Conservation (phyloP, 2,113 vertebrate genomes). For the Tretioscincus oriximinensis region DNA sequence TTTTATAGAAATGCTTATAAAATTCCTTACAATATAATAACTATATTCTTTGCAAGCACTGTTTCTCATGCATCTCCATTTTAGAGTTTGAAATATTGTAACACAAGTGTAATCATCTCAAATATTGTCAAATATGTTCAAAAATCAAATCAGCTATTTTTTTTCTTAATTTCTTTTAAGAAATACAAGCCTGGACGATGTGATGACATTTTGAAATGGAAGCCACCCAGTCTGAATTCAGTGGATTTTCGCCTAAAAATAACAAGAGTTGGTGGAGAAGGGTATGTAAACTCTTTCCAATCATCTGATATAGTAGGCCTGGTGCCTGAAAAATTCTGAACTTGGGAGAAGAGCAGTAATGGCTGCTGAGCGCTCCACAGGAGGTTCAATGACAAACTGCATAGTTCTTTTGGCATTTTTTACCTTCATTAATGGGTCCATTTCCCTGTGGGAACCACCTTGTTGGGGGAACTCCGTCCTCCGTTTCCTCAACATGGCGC, state of each 20-base stretch:
- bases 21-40: neutral
- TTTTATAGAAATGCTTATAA: neutral
- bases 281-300: constrained; percentile 79
- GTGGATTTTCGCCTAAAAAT: constrained; percentile 99
- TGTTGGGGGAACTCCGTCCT: too few relatives aligned
- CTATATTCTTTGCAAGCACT: neutral
- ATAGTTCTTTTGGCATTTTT: too few relatives aligned
- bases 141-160: constrained; percentile 56
- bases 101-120: constrained; percentile 47
- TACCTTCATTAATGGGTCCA: too few relatives aligned
- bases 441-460: too few relatives aligned
- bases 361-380: too few relatives aligned
- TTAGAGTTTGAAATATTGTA: constrained; percentile 38
- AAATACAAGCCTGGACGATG: constrained; percentile 94
- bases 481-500: too few relatives aligned
- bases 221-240: constrained; percentile 96
- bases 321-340: neutral
- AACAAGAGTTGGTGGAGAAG: constrained; percentile 95
- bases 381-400: too few relatives aligned
- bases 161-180: constrained; percentile 74
- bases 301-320: constrained; percentile 9
- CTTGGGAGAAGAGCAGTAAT: too few relatives aligned
- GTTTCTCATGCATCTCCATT: neutral
- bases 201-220: constrained; percentile 99
- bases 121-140: constrained; percentile 52